phyloP scores from a whole-genome alignment of 1,140 invertebrate species.

The Uloborus diversus region DNA sequence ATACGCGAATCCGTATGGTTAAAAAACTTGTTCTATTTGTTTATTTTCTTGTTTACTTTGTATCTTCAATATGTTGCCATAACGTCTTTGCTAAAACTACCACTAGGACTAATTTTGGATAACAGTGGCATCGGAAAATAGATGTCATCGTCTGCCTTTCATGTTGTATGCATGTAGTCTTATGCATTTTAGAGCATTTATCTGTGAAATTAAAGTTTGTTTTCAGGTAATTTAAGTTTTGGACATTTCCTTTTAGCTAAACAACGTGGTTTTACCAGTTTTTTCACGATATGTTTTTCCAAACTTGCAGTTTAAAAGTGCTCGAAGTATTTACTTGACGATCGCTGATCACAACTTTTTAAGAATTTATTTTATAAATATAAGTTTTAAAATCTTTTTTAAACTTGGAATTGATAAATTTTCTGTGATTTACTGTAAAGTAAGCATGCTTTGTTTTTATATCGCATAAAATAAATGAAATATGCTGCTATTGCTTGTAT shows the following conservation, averaged over 20 bases:
- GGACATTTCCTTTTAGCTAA: not conserved
- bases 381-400: too few species aligned
- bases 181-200: not conserved
- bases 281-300: not conserved
- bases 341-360: not conserved
- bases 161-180: not conserved
- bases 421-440: too few species aligned
- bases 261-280: not conserved
- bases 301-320: not conserved
- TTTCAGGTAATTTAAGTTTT: not conserved
- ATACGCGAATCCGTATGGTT: too few species aligned
- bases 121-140: not conserved
- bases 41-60: too few species aligned
- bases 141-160: constrained; percentile 3
- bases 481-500: too few species aligned
- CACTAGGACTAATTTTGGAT: too few species aligned
- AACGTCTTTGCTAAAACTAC: too few species aligned
- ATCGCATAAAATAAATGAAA: too few species aligned
- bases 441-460: too few species aligned
- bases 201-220: not conserved
- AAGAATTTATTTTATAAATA: not conserved
- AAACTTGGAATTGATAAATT: too few species aligned
- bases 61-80: too few species aligned
- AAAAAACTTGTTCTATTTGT: too few species aligned
- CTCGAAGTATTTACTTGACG: not conserved